Conservation (phyloP, 2,797 vertebrate genomes). For the Pipistrellus pygmaeus region DNA sequence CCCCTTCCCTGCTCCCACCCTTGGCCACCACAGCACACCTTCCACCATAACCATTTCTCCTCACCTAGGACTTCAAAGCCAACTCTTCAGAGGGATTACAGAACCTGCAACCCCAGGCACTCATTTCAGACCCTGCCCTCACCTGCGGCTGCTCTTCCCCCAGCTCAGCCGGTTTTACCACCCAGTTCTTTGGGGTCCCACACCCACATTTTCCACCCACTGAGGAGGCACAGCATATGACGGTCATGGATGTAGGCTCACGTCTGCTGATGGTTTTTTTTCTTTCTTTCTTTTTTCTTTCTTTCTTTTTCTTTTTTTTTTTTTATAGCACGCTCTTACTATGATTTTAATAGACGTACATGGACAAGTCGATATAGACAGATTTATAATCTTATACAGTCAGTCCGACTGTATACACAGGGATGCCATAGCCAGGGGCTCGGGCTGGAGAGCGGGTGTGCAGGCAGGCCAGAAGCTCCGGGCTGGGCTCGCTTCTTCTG, state of each 20-base stretch:
- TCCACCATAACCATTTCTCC: too few species aligned
- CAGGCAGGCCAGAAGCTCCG: too few species aligned
- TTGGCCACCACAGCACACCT: not conserved
- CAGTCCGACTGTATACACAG: conserved; percentile 82
- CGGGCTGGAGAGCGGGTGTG: conserved; percentile 81
- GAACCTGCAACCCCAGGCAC: too few species aligned
- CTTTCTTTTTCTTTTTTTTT: too few species aligned
- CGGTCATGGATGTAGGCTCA: too few species aligned
- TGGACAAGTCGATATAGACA: conserved; percentile 84
- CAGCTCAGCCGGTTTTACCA: too few species aligned
- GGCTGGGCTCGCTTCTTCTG: conserved; percentile 76
- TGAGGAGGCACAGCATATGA: not conserved
- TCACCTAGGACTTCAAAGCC: too few species aligned
- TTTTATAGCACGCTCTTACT: conserved; percentile 74
- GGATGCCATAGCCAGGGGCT: conserved; percentile 81
- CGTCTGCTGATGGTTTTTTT: not conserved
- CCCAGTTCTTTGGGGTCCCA: not conserved
- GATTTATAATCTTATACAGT: conserved; percentile 85
- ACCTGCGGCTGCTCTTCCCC: not conserved
- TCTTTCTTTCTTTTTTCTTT: too few species aligned
- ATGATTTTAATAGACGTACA: conserved; percentile 83
- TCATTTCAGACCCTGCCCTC: not conserved
- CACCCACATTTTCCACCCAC: not conserved
- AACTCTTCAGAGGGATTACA: too few species aligned
- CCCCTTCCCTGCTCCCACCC: not conserved